Evolutionary conservation across 2,888 invertebrate species (phyloP), one percentile per base, ranked within the genome.

Genomic region (Epinotia nisella): DNA sequence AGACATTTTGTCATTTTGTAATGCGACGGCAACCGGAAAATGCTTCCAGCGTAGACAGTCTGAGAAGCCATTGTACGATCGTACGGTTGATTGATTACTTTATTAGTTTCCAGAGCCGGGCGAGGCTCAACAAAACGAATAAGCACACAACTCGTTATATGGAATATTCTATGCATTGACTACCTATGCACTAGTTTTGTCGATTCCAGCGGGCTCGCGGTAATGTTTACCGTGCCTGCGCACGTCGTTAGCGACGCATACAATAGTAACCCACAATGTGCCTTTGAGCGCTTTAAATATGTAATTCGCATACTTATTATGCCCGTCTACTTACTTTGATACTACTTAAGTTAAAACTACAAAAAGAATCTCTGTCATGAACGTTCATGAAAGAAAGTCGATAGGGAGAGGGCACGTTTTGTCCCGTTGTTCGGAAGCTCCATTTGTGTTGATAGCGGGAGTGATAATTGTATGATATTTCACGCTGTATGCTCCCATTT

Each of bases 401-500:
- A 17, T 24, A 51, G 62, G 58, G 62, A 64, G 68, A 67, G 49
- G 45, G 68, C 58, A 61, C 58, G 35, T 45, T 15, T n/a, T 41
- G 58, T 53, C 55, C 49, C 49, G 67, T 68, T 39, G 49, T 56
- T 49, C 17, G 49, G 41, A 3, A 58, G 62, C 56, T 58, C 58
- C 82, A 77, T 80, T 82, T 81, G 80, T 77, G 72, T 77, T 77
- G 82, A 82, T 82, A 80, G 74, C 66, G 55, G 73, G 70, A 70
- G 72, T 73, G 76, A 74, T 76, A 73, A 75, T 80, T 80, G 77
- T 79, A 77, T 78, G 76, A 77, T 78, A 75, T 77, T 76, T 78
- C 77, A 77, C 78, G 70, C 75, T 71, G 58, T 77, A 75, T 78
- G 80, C 74, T 81, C 81, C 76, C 76, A 79, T 81, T 82, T 75